Percentiles rank a stretch among this genome's conserved stretches.
These are phyloP conservation scores for Austrofundulus limnaeus DNA, from an alignment of 2,113 vertebrate species.

Conservation along the genomic window DNA sequence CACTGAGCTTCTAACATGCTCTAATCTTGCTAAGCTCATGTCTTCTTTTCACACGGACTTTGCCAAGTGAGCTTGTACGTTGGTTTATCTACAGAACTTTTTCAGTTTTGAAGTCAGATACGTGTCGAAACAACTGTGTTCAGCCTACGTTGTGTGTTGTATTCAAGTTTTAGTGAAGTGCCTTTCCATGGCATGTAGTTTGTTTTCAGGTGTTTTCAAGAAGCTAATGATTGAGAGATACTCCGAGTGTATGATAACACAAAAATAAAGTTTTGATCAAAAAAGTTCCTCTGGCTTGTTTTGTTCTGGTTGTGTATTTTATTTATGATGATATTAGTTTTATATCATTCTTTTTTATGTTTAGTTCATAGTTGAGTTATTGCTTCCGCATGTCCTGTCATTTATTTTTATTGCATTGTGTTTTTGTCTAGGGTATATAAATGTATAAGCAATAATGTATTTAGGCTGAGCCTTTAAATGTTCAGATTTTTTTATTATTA, in stretches of 20 bases:
- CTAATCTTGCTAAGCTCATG: constrained; percentile 44
- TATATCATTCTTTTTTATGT: too few relatives aligned
- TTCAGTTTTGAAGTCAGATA: constrained; percentile 18
- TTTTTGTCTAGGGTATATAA: too few relatives aligned
- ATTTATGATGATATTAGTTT: too few relatives aligned
- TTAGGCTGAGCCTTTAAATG: too few relatives aligned
- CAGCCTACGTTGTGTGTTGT: constrained; percentile 48
- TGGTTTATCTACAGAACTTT: constrained; percentile 28
- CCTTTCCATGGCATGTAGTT: constrained; percentile 65
- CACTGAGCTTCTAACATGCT: constrained; percentile 28
- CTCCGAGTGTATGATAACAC: constrained; percentile 36
- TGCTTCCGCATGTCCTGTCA: too few relatives aligned
- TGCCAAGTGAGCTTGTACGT: constrained; percentile 49
- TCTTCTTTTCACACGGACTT: constrained; percentile 33
- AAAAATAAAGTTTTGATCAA: constrained; percentile 64
- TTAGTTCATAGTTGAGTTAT: too few relatives aligned
- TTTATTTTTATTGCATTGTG: too few relatives aligned
- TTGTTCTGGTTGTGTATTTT: constrained; percentile 10
- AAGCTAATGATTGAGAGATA: constrained; percentile 41
- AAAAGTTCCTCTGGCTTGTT: constrained; percentile 39
- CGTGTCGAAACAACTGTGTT: constrained; percentile 23
- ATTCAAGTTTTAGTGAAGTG: constrained; percentile 68
- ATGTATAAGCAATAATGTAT: too few relatives aligned
- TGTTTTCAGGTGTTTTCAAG: constrained; percentile 49
- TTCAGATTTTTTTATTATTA: too few relatives aligned